These are phyloP conservation scores for Syrista parreyssii DNA, from an alignment of 2,888 invertebrate species.

Conservation along the genomic window DNA sequence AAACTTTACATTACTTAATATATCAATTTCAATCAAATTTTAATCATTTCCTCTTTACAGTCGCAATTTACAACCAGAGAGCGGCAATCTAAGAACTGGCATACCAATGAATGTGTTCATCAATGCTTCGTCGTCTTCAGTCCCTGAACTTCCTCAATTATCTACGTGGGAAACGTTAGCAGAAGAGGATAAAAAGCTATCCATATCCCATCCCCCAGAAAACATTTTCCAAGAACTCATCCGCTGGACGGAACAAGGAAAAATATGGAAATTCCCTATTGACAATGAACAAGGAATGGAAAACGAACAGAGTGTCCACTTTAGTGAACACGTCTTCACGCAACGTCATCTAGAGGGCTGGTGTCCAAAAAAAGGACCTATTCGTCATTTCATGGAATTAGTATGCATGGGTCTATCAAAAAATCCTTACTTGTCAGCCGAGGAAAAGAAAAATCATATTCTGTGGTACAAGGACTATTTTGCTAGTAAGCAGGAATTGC, in stretches of 20 bases:
- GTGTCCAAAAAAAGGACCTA: conserved; percentile 91
- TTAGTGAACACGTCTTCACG: conserved; percentile 94
- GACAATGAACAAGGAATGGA: conserved; percentile 93
- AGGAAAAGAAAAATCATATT: conserved; percentile 90
- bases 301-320: conserved; percentile 77
- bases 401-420: conserved; percentile 94
- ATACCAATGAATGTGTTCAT: conserved; percentile 76
- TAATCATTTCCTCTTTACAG: not conserved
- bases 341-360: conserved; percentile 86
- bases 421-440: conserved; percentile 89
- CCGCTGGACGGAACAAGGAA: conserved; percentile 92
- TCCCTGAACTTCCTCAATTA: conserved; percentile 65
- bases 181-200: conserved; percentile 75
- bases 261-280: conserved; percentile 97
- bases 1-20: not conserved
- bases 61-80: not conserved
- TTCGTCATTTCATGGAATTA: conserved; percentile 97
- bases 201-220: conserved; percentile 78
- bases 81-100: conserved; percentile 71
- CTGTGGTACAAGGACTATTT: conserved; percentile 94
- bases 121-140: conserved; percentile 14
- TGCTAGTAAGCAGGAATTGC: conserved; percentile 78
- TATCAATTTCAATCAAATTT: not conserved
- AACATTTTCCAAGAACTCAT: conserved; percentile 96
- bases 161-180: conserved; percentile 78